A percentile compares a stretch with the other conserved stretches of the same genome.
Evolutionary conservation across 2,888 invertebrate genomes (phyloP).

Genomic region (Brenthis hecate): DNA sequence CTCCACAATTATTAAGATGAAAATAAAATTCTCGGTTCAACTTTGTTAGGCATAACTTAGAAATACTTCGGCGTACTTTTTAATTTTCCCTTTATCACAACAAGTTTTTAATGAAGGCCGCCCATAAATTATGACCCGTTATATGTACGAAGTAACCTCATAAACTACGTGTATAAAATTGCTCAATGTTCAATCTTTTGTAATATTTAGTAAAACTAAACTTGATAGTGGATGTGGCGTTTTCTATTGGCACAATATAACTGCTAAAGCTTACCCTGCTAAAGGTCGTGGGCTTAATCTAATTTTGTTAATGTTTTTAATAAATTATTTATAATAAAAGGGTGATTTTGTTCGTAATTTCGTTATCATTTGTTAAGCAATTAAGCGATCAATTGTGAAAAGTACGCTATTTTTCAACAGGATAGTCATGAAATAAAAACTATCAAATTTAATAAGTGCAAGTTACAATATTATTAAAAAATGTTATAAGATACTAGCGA

Average conservation of each 20-base stretch:
- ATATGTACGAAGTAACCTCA: slow-evolving; percentile 45
- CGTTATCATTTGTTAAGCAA: no score
- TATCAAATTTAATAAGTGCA: no score
- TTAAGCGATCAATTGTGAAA: no score
- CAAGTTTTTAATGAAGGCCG: slow-evolving; percentile 40
- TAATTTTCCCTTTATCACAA: slow-evolving; percentile 32
- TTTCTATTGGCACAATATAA: background rate
- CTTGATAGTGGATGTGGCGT: slow-evolving; percentile 38
- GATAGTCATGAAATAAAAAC: no score
- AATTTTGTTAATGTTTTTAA: no score
- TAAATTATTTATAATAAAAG: no score
- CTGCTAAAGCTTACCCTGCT: no score
- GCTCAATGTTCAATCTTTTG: slow-evolving; percentile 50
- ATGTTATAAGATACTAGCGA: no score
- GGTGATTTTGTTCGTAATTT: no score
- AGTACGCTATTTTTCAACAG: no score
- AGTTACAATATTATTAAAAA: no score
- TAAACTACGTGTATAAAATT: slow-evolving; percentile 52
- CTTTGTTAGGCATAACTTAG: slow-evolving; percentile 16
- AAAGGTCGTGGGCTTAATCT: no score
- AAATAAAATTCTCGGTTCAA: slow-evolving; percentile 17
- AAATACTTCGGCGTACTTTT: slow-evolving; percentile 22
- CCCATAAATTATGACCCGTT: slow-evolving; percentile 39
- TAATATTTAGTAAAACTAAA: slow-evolving; percentile 39
- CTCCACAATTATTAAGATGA: background rate